Conservation (phyloP, 2,113 vertebrate species). For the Ctenomys sociabilis region DNA sequence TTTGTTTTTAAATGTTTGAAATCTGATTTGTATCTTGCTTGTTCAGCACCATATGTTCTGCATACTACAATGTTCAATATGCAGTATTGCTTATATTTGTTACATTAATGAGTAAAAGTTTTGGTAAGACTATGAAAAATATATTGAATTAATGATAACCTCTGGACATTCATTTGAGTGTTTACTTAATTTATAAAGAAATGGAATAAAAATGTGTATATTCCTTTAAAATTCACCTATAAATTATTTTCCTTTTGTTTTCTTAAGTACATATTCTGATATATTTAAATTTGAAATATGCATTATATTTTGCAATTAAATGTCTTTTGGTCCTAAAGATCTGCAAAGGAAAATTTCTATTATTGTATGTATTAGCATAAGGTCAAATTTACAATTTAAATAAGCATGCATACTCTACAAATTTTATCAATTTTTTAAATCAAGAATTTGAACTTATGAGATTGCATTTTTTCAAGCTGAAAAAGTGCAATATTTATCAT, state of each 20-base stretch:
- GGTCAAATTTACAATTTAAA: conserved; percentile 35
- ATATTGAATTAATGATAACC: not conserved
- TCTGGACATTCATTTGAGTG: not conserved
- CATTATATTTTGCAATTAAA: not conserved
- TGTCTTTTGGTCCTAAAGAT: not conserved
- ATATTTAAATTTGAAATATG: not conserved
- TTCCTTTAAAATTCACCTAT: not conserved
- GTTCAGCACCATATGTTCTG: not conserved
- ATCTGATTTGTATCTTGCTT: not conserved
- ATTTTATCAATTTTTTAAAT: not conserved
- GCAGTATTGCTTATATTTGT: not conserved
- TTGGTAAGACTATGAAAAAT: not conserved
- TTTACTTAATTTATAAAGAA: conserved; percentile 25
- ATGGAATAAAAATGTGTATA: not conserved
- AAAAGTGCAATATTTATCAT: not conserved
- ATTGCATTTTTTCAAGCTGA: conserved; percentile 1
- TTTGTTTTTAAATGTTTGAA: not conserved
- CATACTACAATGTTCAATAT: not conserved
- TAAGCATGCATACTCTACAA: not conserved
- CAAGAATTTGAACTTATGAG: conserved; percentile 7
- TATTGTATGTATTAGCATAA: not conserved
- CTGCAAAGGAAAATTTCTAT: not conserved
- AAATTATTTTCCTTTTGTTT: not conserved
- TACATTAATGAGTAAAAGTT: not conserved
- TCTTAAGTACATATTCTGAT: conserved; percentile 4